A percentile compares a stretch with the other conserved stretches of the same genome.
Evolutionary conservation across 2,888 invertebrate genomes (phyloP).

Genomic region (Drosophila fulvimacula): DNA sequence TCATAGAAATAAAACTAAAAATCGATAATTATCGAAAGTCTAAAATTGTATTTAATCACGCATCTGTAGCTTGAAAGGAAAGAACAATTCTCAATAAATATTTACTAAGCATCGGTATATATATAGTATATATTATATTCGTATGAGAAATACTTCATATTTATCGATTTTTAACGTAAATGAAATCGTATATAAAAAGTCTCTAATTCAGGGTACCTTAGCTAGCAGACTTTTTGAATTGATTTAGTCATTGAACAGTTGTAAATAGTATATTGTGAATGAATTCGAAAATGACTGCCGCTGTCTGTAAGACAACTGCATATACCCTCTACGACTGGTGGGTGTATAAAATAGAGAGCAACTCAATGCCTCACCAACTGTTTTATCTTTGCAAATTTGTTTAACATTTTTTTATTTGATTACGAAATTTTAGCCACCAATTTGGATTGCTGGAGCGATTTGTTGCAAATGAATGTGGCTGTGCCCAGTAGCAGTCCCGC

Average conservation of each 20-base stretch:
- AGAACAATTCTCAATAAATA: background rate
- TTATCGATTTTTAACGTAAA: background rate
- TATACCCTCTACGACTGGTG: background rate
- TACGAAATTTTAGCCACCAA: conserved; percentile 73
- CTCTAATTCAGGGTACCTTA: background rate
- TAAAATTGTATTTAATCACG: too few relatives aligned
- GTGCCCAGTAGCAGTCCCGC: conserved; percentile 61
- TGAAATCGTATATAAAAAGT: background rate
- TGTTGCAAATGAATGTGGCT: conserved; percentile 81
- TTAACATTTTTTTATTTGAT: background rate
- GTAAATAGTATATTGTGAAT: background rate
- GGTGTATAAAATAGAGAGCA: conserved; percentile 1
- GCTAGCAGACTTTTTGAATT: background rate
- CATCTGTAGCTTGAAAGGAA: too few relatives aligned
- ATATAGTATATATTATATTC: too few relatives aligned
- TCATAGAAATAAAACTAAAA: background rate
- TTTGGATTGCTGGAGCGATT: conserved; percentile 84
- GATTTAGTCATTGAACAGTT: background rate
- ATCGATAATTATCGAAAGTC: background rate
- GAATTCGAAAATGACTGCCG: background rate
- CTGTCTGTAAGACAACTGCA: background rate
- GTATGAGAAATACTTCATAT: background rate
- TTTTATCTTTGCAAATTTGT: background rate
- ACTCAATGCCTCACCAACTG: too few relatives aligned
- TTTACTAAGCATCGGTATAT: background rate